Evolutionary conservation across 2,113 vertebrate species (phyloP), one percentile per base, ranked within the genome.

Genomic region (Otolemur garnettii): DNA sequence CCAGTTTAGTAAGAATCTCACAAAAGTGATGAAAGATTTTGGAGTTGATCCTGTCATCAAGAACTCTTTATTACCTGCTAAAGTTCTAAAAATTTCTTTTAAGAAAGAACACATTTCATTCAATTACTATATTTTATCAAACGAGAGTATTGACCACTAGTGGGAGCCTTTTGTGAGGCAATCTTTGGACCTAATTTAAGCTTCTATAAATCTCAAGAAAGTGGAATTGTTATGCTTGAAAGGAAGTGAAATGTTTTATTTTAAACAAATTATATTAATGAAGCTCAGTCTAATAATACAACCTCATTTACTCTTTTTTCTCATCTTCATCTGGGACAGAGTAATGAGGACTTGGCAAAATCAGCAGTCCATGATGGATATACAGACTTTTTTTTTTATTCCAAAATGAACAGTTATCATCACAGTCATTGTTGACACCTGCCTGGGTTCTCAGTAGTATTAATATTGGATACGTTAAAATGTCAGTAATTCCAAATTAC

Each of bases 131-230:
- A 71, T 50, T 93, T 97, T 96, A 69, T 55, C 60, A 93, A 96
- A 53, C 69, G 53, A 94, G 18, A 93, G 19, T 86, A 81, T 24
- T 97, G 78, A 55, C 92, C 96, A 97, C 96, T 96, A 92, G 68
- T 96, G 78, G 88, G 82, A 95, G 74, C 82, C 86, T 97, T 97
- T 96, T 77, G 95, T 79, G 4, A 91, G 55, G 28, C 86, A 83
- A 79, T 90, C 79, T 92, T 96, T 38, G 77, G 93, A 66, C 50
- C 33, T 94, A n/a, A 78, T 94, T 92, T 50, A 95, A 87, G 68
- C 21, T 42, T 89, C 74, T 94, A 0, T 87, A 78, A 95, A 60
- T 55, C 30, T 93, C 45, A 93, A 95, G 22, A 96, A 87, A 91
- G 55, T 86, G 19, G 24, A 91, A 85, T 81, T 75, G 35, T 53